Evolutionary conservation across 2,888 invertebrate species (phyloP).

Genomic region (Dyspetes luteomarginatus): DNA sequence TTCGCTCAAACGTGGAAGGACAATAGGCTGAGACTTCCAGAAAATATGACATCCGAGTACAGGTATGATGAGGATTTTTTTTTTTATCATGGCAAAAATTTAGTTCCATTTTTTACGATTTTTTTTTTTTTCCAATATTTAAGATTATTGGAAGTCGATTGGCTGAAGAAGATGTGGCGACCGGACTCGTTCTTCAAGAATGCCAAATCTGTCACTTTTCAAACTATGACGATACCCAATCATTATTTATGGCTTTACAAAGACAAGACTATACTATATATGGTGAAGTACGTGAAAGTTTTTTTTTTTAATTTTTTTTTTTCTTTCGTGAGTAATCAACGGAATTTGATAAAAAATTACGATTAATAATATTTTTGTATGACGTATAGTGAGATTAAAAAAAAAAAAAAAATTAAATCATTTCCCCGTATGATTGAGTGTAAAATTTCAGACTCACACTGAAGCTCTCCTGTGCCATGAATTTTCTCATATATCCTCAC

Average conservation of each 20-base stretch:
- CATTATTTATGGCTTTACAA: constrained; percentile 96
- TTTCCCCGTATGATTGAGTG: neutral
- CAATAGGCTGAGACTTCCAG: constrained; percentile 92
- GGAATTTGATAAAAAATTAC: constrained; percentile 1
- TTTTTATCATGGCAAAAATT: no score
- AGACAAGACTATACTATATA: constrained; percentile 93
- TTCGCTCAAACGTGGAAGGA: constrained; percentile 98
- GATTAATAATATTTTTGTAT: neutral
- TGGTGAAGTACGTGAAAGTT: constrained; percentile 88
- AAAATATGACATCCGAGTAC: constrained; percentile 97
- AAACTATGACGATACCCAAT: constrained; percentile 97
- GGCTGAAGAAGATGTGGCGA: constrained; percentile 96
- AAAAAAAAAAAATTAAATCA: neutral
- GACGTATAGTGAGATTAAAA: constrained; percentile 18
- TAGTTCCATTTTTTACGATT: constrained; percentile 50
- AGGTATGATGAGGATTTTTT: constrained; percentile 84
- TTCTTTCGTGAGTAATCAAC: neutral
- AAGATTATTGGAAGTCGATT: constrained; percentile 93
- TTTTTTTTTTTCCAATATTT: constrained; percentile 62
- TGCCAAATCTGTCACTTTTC: constrained; percentile 96
- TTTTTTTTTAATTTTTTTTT: constrained; percentile 1
- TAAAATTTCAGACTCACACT: constrained; percentile 88
- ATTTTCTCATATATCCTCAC: constrained; percentile 96
- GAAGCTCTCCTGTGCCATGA: constrained; percentile 96
- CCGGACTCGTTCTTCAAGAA: constrained; percentile 98